Conservation (phyloP, 2,113 vertebrate species). For the Colius striatus region DNA sequence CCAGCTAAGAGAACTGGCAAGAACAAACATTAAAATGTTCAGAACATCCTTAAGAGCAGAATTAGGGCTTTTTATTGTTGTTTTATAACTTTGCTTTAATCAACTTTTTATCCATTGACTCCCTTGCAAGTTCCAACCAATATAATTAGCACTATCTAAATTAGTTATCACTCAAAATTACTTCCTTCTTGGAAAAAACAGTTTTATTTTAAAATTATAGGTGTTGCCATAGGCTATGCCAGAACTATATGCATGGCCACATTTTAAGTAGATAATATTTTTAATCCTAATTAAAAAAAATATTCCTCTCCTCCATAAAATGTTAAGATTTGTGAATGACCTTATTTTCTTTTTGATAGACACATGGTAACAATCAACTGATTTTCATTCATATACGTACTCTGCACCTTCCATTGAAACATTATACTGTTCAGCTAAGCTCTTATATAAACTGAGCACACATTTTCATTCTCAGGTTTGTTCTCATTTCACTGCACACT, state of each 20-base stretch:
- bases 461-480: not conserved
- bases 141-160: slow-evolving; percentile 85
- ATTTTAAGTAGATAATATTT: slow-evolving; percentile 81
- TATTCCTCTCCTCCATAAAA: slow-evolving; percentile 65
- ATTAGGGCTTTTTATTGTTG: slow-evolving; percentile 64
- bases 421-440: not conserved
- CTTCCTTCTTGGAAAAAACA: slow-evolving; percentile 70
- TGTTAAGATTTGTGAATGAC: slow-evolving; percentile 74
- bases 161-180: slow-evolving; percentile 82
- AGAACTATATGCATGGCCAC: slow-evolving; percentile 76
- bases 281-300: slow-evolving; percentile 84
- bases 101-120: slow-evolving; percentile 70
- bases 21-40: slow-evolving; percentile 55
- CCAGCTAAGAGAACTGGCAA: slow-evolving; percentile 8
- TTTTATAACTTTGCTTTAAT: slow-evolving; percentile 78
- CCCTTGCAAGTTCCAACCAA: slow-evolving; percentile 69
- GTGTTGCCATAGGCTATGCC: slow-evolving; percentile 77
- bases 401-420: slow-evolving; percentile 30
- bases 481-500: not conserved
- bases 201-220: slow-evolving; percentile 80
- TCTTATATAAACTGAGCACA: not conserved
- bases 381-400: slow-evolving; percentile 64
- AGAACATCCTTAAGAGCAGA: slow-evolving; percentile 50
- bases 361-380: slow-evolving; percentile 53
- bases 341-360: slow-evolving; percentile 79